Evolutionary conservation across 37 sponge, comb jelly and placozoan species (phyloP), one percentile per base, ranked within the genome.

Genomic region (Beroe forskalii): DNA sequence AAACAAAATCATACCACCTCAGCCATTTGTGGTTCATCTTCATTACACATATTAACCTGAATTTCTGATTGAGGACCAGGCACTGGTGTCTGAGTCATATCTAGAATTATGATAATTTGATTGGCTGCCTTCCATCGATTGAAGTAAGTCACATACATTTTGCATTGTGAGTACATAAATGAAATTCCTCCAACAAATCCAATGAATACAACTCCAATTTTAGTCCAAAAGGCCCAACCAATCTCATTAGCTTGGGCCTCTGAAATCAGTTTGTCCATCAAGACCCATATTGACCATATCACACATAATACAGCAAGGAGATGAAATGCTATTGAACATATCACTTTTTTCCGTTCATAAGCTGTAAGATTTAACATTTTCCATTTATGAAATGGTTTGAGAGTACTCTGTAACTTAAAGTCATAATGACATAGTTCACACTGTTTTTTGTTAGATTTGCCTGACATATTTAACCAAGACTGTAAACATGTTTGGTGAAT

Each of bases 121-220:
- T 80, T 80, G 0, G 60, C 22, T 1, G 86, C 86, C 55, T 80
- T 80, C 86, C 86, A 80, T 80, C 86, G 8, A 44, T 80, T 80
- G 60, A 80, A 80, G 35, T 80, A 80, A 41, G 86, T 80, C 60
- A 80, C 86, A 80, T 80, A 80, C 86, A 80, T 80, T 44, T 80
- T 80, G 31, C 86, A 80, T 42, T 80, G 86, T n/a, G 60, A 44
- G 33, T 80, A 80, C 86, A 80, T 80, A 42, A 80, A 80, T 41
- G 86, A 80, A 80, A 80, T 80, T 42, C 86, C 86, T 6, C 86
- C 86, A 12, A 80, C 60, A 44, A 80, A 80, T 6, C 86, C 86
- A n/a, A 80, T 80, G 60, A 80, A 44, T n/a, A 80, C 86, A 40
- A 80, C 86, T 41, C 86, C 86, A 42, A 80, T 80, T 42, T 80